Evolutionary conservation across 2,888 invertebrate species (phyloP), one percentile per base, ranked within the genome.

Genomic region (Hyalella azteca): DNA sequence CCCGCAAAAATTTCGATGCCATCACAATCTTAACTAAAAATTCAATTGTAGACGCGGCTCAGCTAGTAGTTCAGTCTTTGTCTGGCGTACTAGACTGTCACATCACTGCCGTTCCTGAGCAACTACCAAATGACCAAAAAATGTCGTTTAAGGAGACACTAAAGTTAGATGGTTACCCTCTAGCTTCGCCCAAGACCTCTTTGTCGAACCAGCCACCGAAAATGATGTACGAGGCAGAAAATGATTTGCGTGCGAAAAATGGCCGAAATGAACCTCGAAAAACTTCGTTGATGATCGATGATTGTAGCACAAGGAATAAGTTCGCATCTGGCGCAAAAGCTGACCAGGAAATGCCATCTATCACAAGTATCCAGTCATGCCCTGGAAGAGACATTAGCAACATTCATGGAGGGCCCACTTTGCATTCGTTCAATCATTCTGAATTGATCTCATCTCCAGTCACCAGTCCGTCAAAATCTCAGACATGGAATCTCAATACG

Each of bases 1-100:
- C n/a, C n/a, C n/a, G 54, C 54, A 19, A 22, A 5, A 22, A 0
- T 29, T 11, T 54, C 26, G 54, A 54, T 22, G 26, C 22, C 29
- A 22, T 54, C 26, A 54, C 54, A 26, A 22, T 1, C 22, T 4
- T 66, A 7, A 66, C 66, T 5, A 66, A 36, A 36, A 66, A 66
- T 39, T 66, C 66, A 32, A 66, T 66, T 36, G 19, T 66, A 36
- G 66, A 66, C 36, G 66, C 66, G 19, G 66, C 66, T 4, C 66
- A 66, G 66, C 29, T 66, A 36, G 66, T 66, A 4, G 66, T 66
- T 13, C 66, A 66, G 66, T 66, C 66, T 7, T 66, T 66, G 66
- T 66, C 66, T 0, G 66, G 66, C 3, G 66, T 66, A n/a, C 36
- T 66, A 11, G 36, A 66, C 13, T 15, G 2, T 22, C 66, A 36